Base-by-base conservation (phyloP, 2,888 invertebrate genomes). In the Torymus tubicola region DNA sequence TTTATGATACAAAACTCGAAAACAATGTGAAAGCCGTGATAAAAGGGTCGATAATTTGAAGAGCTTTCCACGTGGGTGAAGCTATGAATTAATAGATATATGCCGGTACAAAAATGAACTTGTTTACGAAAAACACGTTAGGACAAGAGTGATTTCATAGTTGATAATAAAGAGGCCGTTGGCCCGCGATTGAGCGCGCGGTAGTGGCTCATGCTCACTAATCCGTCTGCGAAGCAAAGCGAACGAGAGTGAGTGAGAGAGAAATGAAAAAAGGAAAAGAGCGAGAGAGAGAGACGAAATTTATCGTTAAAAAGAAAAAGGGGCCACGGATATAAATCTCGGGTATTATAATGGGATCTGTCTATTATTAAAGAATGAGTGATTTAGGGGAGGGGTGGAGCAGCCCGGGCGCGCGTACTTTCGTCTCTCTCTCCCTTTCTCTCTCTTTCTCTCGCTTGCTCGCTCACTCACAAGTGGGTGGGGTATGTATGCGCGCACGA, bases 361-460 rank as follows among this genome's bases (percentile, higher is more conserved):
- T 90, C 90, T 89, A 90, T 90, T 90, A 90, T 90, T 90, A 90
- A 90, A 90, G 90, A 90, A 90, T 90, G 90, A 90, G 90, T 90
- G 90, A 90, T 90, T 90, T 90, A 90, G 86, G 87, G 89, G 87
- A 88, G 88, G 88, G 90, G 90, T 89, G 90, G 90, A 90, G 89
- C 86, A 83, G 73, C 83, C 85, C 82, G 31, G 31, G 81, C 83
- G 84, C 85, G 82, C 84, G 84, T 83, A 71, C 64, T 81, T 75
- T 76, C 75, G 72, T 78, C 63, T 78, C 42, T 68, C 71, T 77
- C 58, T 21, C 53, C 60, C 53, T 21, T 53, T 8, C 5, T 31
- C 3, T 78, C 63, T 78, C 42, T n/a, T n/a, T 68, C 71, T 77
- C 58, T 21, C 53, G 58, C 53, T 50, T 55, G 3, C n/a, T 31